Evolutionary conservation across 2,113 vertebrate genomes (phyloP), one percentile per base, ranked within the genome.

Genomic region (Melanostigma gelatinosum): DNA sequence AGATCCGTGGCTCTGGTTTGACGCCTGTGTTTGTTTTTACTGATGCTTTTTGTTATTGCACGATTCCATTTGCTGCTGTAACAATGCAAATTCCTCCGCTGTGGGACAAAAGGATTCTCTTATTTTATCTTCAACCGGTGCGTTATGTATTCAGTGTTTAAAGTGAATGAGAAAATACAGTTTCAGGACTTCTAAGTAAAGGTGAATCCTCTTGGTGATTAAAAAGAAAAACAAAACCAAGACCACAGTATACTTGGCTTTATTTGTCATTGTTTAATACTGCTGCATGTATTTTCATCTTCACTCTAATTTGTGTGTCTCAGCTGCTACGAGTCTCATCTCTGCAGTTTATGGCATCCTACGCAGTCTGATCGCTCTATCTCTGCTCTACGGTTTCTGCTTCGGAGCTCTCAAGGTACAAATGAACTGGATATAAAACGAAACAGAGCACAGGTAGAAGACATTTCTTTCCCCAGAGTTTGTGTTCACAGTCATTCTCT

Each of bases 391-490:
- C 0, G 94, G 93, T 3, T 96, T 99, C 89, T 98, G 98, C 93
- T 96, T 97, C 72, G 96, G 95, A 7, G 96, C 98, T 10, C 95
- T 99, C 79, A 98, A 97, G 97, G 98, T 99, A 83, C 27, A 55
- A 54, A 67, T 36, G 1, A 63, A 38, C 55, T 40, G 24, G 8
- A 48, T 24, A 1, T 9, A 18, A 79, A 67, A 61, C 6, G 48
- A 55, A 67, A 55, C 13, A 40, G 50, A 60, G 8, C 55, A 24
- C 16, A 16, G n/a, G 48, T 50, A 6, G 1, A 15, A 48, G 16
- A 48, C 46, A 16, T 48, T 54, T 22, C 3, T n/a, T 2, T 11
- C 44, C 50, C 52, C 58, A 16, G 63, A 65, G 55, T 48, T 46
- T 61, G 20, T 54, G 67, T 55, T 61, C 69, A 29, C 13, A 29